Conservation (phyloP, 2,113 vertebrate species). For the Seriola aureovittata region DNA sequence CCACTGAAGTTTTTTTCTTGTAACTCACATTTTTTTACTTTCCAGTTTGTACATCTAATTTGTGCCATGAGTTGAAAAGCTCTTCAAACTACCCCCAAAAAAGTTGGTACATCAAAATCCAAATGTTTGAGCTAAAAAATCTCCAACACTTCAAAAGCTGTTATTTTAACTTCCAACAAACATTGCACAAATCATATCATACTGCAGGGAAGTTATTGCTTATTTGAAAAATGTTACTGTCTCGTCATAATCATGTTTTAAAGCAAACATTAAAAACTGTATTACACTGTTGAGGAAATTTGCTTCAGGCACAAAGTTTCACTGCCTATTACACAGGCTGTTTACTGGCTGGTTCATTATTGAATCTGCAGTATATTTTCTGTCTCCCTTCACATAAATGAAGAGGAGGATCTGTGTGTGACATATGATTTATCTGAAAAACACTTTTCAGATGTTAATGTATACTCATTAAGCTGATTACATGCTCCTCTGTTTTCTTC, state of each 20-base stretch:
- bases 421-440: background rate
- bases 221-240: conserved; percentile 5
- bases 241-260: conserved; percentile 11
- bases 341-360: conserved; percentile 35
- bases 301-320: background rate
- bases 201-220: background rate
- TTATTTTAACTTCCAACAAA: no score
- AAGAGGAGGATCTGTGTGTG: background rate
- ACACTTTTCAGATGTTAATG: conserved; percentile 17
- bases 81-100: no score
- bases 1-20: no score
- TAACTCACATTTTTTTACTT: no score
- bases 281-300: background rate
- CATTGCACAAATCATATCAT: no score
- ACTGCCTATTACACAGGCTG: conserved; percentile 36
- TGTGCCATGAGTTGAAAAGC: no score
- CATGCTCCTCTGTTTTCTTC: conserved; percentile 22
- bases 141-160: no score
- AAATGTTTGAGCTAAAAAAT: no score
- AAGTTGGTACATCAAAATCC: no score
- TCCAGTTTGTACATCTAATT: no score
- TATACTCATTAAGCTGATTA: conserved; percentile 41
- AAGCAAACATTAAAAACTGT: conserved; percentile 11
- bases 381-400: background rate
- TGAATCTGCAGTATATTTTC: conserved; percentile 18